Conservation (phyloP, 1,140 invertebrate species). For the Lepidotrigona ventralis region DNA sequence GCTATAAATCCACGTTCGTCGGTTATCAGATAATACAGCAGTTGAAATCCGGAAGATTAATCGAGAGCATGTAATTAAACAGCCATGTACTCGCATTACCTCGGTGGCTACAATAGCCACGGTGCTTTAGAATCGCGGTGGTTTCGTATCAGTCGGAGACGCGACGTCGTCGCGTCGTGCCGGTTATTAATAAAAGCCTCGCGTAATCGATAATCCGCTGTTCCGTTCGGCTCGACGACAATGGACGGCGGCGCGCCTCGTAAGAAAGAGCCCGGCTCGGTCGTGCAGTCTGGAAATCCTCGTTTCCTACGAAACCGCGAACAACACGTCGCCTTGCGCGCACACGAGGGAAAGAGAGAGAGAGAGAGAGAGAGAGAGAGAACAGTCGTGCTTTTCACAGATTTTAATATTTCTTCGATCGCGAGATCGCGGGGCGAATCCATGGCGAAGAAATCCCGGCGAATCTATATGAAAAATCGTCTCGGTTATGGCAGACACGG, state of each 20-base stretch:
- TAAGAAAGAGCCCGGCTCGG: not conserved
- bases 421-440: not conserved
- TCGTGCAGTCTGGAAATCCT: not conserved
- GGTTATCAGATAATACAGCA: constrained; percentile 21
- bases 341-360: not conserved
- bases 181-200: constrained; percentile 26
- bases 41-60: constrained; percentile 19
- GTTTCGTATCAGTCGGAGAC: constrained; percentile 24
- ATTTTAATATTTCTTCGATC: constrained; percentile 23
- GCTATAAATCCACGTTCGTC: not conserved
- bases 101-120: not conserved
- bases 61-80: constrained; percentile 32
- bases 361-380: not conserved
- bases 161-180: not conserved
- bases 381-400: not conserved
- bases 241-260: not conserved
- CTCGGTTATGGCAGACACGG: constrained; percentile 6
- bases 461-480: constrained; percentile 35
- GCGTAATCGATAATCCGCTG: constrained; percentile 18
- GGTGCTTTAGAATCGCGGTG: not conserved
- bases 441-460: not conserved
- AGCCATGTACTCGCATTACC: constrained; percentile 3
- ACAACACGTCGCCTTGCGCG: too few species aligned
- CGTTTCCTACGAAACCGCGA: not conserved
- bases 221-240: not conserved